phyloP scores from a whole-genome alignment of 2,797 vertebrate species.

The Hephaestus fuliginosus region DNA sequence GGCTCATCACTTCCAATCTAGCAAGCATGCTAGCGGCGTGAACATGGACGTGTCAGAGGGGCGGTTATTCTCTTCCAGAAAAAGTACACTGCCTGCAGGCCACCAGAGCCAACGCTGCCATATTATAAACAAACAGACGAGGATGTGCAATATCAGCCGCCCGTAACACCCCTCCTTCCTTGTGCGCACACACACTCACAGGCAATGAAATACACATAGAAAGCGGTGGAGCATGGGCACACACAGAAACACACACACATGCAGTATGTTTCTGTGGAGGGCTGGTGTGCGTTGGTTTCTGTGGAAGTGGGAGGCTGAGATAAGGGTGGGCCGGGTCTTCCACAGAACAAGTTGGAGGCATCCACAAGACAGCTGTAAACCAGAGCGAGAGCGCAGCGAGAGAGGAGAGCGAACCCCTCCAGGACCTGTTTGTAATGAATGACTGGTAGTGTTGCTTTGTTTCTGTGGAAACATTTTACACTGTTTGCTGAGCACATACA shows the following conservation, averaged over 20 bases:
- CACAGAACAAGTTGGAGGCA: conserved; percentile 52
- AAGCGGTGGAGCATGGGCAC: not conserved
- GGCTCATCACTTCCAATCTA: conserved; percentile 41
- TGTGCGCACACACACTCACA: conserved; percentile 1
- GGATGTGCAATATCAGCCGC: conserved; percentile 28
- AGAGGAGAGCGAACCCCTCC: conserved; percentile 13
- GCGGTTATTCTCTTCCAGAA: conserved; percentile 41
- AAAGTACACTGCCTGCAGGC: conserved; percentile 26
- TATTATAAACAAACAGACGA: conserved; percentile 41
- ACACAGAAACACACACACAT: not conserved
- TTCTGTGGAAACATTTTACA: conserved; percentile 44
- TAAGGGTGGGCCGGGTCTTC: conserved; percentile 72
- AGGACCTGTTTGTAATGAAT: conserved; percentile 2
- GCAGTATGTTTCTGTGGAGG: not conserved
- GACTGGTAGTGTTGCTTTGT: not conserved
- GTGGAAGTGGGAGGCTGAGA: conserved; percentile 67
- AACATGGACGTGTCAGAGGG: conserved; percentile 20
- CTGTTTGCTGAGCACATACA: conserved; percentile 45
- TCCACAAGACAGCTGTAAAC: conserved; percentile 17
- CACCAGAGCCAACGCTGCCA: not conserved
- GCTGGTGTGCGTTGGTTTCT: conserved; percentile 56
- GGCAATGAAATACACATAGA: conserved; percentile 2
- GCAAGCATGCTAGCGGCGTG: not conserved
- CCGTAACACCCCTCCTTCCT: not conserved
- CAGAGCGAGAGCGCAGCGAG: not conserved